phyloP scores from a whole-genome alignment of 2,888 invertebrate species.

The Heliconius charithonia region DNA sequence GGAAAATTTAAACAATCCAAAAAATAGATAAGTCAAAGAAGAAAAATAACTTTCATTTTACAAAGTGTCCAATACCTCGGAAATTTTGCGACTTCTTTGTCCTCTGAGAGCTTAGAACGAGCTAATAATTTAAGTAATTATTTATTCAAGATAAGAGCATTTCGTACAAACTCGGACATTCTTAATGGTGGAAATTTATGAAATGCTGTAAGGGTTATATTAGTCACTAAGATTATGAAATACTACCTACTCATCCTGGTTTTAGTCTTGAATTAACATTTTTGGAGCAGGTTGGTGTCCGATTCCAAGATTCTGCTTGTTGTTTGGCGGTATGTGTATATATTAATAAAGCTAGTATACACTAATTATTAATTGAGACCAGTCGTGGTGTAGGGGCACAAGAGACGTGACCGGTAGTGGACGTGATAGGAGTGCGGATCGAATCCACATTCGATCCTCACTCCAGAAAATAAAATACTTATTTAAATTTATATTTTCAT shows the following conservation, averaged over 20 bases:
- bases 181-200: conserved; percentile 33
- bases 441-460: too few species aligned
- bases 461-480: too few species aligned
- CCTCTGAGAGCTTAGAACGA: conserved; percentile 35
- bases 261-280: not conserved
- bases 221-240: conserved; percentile 1
- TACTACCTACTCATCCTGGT: not conserved
- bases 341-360: too few species aligned
- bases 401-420: too few species aligned
- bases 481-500: too few species aligned
- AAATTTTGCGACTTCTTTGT: conserved; percentile 37
- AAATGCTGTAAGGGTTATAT: conserved; percentile 20
- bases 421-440: too few species aligned
- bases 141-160: conserved; percentile 47
- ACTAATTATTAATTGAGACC: too few species aligned
- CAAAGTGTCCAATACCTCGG: conserved; percentile 33
- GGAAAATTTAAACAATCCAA: not conserved
- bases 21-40: conserved; percentile 17
- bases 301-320: too few species aligned
- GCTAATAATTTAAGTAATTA: conserved; percentile 46
- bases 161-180: conserved; percentile 35
- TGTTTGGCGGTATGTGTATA: too few species aligned
- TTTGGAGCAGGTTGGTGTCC: too few species aligned
- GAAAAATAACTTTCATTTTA: conserved; percentile 35
- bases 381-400: too few species aligned